These are phyloP conservation scores for Lepidurus packardi DNA, from an alignment of 1,140 invertebrate genomes.

Conservation along the genomic window DNA sequence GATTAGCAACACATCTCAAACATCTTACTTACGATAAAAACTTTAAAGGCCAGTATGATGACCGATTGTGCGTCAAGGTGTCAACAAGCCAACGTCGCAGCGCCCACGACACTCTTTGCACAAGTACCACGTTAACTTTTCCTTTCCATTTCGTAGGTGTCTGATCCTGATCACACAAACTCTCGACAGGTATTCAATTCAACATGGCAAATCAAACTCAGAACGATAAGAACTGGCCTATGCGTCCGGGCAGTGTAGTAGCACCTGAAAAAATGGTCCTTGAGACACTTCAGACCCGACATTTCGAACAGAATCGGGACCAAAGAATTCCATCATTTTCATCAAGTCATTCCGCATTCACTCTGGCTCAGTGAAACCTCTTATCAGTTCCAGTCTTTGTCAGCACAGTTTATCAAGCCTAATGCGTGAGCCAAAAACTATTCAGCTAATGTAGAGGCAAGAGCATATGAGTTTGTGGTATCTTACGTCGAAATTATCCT, in stretches of 20 bases:
- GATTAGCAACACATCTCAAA: not conserved
- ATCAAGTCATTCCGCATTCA: not conserved
- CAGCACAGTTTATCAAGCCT: not conserved
- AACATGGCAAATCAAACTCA: not conserved
- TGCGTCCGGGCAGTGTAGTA: not conserved
- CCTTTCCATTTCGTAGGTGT: not conserved
- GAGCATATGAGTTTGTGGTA: no score
- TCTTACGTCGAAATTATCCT: no score
- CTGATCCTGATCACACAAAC: not conserved
- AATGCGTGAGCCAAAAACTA: not conserved
- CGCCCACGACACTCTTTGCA: not conserved
- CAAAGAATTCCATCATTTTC: not conserved
- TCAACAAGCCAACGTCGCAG: not conserved
- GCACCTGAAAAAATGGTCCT: not conserved
- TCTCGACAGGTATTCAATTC: not conserved
- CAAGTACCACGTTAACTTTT: not conserved
- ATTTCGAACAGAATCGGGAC: not conserved
- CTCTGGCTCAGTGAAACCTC: not conserved
- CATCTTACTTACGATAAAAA: not conserved
- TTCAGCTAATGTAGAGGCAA: no score
- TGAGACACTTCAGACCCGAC: not conserved
- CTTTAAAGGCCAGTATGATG: not conserved
- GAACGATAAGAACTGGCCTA: slow-evolving; percentile 1
- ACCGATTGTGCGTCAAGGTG: not conserved
- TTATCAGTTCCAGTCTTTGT: not conserved